Percentiles rank a stretch among this genome's conserved stretches.
Conservation (phyloP, 2,888 invertebrate species). For the Silvanus unidentatus region DNA sequence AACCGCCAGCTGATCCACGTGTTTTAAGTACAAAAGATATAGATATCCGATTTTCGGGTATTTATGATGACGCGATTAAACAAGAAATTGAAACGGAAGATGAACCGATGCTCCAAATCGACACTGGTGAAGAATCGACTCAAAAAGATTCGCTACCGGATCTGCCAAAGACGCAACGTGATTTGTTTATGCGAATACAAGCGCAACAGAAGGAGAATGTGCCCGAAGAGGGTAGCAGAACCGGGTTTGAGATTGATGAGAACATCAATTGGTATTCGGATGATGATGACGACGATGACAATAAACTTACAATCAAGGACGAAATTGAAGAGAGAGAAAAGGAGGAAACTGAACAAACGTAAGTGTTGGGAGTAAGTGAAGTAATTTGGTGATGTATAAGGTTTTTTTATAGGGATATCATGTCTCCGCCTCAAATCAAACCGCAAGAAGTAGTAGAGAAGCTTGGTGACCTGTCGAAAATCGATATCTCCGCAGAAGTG, state of each 20-base stretch:
- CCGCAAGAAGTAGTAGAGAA: conserved; percentile 58
- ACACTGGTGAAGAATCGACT: conserved; percentile 16
- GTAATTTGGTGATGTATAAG: not conserved
- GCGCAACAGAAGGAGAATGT: conserved; percentile 56
- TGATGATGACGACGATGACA: conserved; percentile 60
- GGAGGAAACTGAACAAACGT: conserved; percentile 12
- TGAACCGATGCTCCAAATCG: conserved; percentile 23
- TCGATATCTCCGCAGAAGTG: conserved; percentile 68
- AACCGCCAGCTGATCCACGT: conserved; percentile 15
- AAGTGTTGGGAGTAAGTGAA: conserved; percentile 5
- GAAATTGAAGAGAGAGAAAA: conserved; percentile 36
- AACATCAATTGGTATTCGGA: conserved; percentile 71
- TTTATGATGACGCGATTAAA: conserved; percentile 15
- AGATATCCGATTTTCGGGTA: conserved; percentile 43
- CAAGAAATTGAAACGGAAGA: conserved; percentile 20
- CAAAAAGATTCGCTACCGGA: conserved; percentile 44
- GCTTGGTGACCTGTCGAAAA: conserved; percentile 65
- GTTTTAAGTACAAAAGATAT: conserved; percentile 39
- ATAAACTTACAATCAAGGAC: conserved; percentile 41
- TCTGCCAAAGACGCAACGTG: conserved; percentile 60
- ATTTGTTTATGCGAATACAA: conserved; percentile 61
- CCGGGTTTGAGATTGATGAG: conserved; percentile 27
- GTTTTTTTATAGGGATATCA: conserved; percentile 8
- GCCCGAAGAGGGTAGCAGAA: conserved; percentile 34
- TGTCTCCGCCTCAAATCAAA: conserved; percentile 40